Evolutionary conservation across 2,113 vertebrate species (phyloP).

Genomic region (Oryctolagus cuniculus): DNA sequence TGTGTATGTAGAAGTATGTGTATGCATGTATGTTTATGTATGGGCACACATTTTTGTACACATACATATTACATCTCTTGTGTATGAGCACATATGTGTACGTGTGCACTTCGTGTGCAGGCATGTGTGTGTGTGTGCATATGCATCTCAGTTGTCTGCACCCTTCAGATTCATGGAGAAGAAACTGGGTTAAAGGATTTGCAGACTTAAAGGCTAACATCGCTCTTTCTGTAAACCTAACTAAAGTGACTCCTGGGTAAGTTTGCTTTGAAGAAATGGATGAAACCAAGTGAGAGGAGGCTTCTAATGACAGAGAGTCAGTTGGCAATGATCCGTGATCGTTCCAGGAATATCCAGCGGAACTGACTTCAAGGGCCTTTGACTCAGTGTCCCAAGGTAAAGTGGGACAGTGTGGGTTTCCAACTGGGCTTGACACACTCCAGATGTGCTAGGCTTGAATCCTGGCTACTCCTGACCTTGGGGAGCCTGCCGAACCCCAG

Average conservation of each 20-base stretch:
- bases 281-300: not conserved
- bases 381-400: not conserved
- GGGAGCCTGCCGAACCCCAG: not conserved
- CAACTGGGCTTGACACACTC: not conserved
- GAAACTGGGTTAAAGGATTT: accelerated
- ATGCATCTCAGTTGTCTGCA: not conserved
- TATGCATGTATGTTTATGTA: no score
- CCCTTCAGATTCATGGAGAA: not conserved
- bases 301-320: not conserved
- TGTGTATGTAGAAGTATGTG: no score
- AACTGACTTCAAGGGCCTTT: not conserved
- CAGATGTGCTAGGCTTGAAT: not conserved
- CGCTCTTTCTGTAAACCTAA: not conserved
- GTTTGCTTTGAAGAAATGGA: not conserved
- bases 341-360: not conserved
- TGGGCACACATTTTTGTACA: no score
- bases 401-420: not conserved
- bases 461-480: not conserved
- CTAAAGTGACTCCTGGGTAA: not conserved
- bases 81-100: no score
- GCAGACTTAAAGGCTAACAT: not conserved
- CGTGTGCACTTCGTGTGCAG: no score
- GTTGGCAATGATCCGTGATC: not conserved
- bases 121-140: no score
- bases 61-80: no score